Conservation (phyloP, 2,797 vertebrate genomes). For the Pseudochaenichthys georgianus region DNA sequence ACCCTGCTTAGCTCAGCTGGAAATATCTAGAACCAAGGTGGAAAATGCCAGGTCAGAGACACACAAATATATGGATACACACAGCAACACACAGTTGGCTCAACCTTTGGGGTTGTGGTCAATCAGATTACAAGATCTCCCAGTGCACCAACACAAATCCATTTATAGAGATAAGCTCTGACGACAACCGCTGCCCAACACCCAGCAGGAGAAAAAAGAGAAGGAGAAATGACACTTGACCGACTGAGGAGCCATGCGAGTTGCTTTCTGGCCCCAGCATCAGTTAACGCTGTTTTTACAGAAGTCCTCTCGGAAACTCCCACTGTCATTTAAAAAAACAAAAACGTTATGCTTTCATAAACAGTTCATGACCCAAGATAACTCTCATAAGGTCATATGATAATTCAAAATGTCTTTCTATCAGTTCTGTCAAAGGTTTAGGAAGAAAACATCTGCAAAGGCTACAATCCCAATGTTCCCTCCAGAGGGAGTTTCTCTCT, state of each 20-base stretch:
- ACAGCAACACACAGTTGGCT: conserved; percentile 23
- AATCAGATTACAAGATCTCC: conserved; percentile 77
- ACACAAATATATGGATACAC: conserved; percentile 6
- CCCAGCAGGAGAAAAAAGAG: conserved; percentile 13
- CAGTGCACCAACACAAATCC: conserved; percentile 71
- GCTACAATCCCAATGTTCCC: no score
- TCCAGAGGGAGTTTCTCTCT: no score
- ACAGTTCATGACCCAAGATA: conserved; percentile 1
- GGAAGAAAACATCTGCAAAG: no score
- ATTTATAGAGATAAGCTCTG: conserved; percentile 75
- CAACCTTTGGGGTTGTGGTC: conserved; percentile 51
- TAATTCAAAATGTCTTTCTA: not conserved
- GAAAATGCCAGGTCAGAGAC: conserved; percentile 39
- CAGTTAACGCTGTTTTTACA: conserved; percentile 40
- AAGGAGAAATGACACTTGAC: conserved; percentile 44
- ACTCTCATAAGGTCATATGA: not conserved
- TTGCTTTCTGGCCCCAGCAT: conserved; percentile 37
- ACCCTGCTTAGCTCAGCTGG: conserved; percentile 15
- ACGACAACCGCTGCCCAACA: conserved; percentile 27
- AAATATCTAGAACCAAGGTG: conserved; percentile 40
- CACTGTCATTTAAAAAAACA: conserved; percentile 24
- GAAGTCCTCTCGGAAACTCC: conserved; percentile 39
- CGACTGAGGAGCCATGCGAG: conserved; percentile 20
- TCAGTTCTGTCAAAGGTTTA: no score
- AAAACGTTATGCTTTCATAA: conserved; percentile 10